Evolutionary conservation across 1,140 invertebrate genomes (phyloP).

Genomic region (Wiebesia pumilae): DNA sequence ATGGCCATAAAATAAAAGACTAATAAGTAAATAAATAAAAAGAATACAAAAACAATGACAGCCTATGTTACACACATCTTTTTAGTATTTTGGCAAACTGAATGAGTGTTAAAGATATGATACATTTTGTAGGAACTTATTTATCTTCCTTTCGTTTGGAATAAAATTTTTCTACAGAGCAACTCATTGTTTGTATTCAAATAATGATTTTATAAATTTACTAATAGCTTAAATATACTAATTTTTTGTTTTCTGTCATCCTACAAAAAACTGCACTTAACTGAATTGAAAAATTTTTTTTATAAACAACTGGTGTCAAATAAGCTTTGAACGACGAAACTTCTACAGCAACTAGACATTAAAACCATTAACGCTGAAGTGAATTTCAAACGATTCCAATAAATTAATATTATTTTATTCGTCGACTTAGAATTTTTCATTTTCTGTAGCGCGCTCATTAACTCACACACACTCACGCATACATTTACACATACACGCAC

Average conservation of each 20-base stretch:
- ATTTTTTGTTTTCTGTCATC: not conserved
- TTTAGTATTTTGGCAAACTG: not conserved
- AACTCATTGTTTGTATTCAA: not conserved
- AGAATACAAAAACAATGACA: not conserved
- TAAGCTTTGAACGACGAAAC: not conserved
- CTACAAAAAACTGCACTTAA: not conserved
- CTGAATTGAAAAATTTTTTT: not conserved
- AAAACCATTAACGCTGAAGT: not conserved
- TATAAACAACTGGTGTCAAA: not conserved
- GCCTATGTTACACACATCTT: too few species aligned
- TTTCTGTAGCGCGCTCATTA: not conserved
- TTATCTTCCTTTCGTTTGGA: not conserved
- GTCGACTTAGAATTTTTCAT: not conserved
- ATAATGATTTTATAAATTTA: constrained; percentile 10
- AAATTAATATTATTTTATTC: not conserved
- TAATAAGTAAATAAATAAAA: constrained; percentile 4
- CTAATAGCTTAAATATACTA: not conserved
- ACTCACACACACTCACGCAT: not conserved
- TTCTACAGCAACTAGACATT: not conserved
- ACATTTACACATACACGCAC: not conserved
- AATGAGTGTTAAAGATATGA: constrained; percentile 3
- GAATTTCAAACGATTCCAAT: not conserved
- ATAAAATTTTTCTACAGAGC: not conserved
- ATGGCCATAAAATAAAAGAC: not conserved
- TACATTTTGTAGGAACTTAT: constrained; percentile 29